phyloP scores from a whole-genome alignment of 2,797 vertebrate genomes.

The Odontamblyopus rebecca region DNA sequence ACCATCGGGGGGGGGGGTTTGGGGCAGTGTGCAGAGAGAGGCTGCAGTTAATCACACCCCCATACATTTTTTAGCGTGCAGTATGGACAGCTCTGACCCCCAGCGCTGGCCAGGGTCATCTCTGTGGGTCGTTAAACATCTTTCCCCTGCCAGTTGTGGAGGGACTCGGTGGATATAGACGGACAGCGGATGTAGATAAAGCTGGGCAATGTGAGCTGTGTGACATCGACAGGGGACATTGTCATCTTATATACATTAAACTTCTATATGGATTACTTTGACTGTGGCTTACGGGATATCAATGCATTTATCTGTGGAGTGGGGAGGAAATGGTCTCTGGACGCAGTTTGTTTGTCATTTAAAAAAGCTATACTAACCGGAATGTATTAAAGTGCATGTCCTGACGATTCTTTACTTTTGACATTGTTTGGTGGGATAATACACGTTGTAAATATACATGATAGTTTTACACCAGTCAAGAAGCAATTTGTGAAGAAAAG shows the following conservation, averaged over 20 bases:
- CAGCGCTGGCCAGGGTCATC: conserved; percentile 16
- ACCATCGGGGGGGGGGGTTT: not conserved
- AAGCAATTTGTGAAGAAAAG: no score
- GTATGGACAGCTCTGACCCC: conserved; percentile 32
- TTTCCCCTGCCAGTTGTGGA: conserved; percentile 24
- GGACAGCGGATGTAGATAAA: not conserved
- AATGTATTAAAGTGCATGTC: not conserved
- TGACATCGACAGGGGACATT: not conserved
- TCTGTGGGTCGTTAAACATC: conserved; percentile 30
- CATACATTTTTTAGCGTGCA: conserved; percentile 13
- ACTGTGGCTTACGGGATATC: conserved; percentile 8
- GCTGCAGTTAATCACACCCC: conserved; percentile 22
- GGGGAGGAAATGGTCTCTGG: not conserved
- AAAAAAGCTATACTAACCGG: not conserved
- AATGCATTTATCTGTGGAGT: not conserved
- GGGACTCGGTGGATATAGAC: not conserved
- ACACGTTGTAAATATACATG: no score
- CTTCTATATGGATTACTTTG: not conserved
- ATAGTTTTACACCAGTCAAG: no score
- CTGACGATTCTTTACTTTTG: no score
- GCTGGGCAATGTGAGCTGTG: not conserved
- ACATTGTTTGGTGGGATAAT: no score
- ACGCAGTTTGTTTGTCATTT: not conserved
- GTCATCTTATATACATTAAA: not conserved
- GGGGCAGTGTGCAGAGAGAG: conserved; percentile 1